phyloP scores from a whole-genome alignment of 2,113 vertebrate species.

The Gila orcuttii region DNA sequence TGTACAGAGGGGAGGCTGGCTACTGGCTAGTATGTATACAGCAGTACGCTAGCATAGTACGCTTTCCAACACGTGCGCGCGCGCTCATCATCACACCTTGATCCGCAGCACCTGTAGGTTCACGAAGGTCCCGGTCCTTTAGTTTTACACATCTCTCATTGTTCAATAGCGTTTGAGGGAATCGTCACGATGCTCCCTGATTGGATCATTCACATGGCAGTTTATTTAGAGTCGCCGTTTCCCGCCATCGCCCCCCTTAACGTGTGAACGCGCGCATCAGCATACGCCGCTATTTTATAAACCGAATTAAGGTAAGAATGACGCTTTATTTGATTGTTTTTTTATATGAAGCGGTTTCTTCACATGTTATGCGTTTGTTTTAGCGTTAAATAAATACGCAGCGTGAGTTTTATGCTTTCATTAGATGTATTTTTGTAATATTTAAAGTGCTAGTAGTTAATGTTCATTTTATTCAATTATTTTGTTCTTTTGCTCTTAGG shows the following conservation, averaged over 20 bases:
- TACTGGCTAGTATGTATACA: too few species aligned
- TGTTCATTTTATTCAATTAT: neutral
- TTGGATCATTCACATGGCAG: constrained; percentile 23
- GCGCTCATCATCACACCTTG: constrained; percentile 1
- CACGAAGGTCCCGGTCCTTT: neutral
- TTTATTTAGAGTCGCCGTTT: constrained; percentile 20
- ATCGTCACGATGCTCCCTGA: neutral
- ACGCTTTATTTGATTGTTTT: neutral
- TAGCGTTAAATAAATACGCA: neutral
- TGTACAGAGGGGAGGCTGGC: too few species aligned
- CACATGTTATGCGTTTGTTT: neutral
- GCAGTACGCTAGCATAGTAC: neutral
- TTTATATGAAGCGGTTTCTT: neutral
- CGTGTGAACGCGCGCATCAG: neutral
- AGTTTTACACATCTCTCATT: neutral
- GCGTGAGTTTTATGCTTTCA: neutral
- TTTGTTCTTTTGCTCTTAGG: too few species aligned
- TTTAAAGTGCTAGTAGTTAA: neutral
- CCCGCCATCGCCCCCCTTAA: constrained; percentile 40
- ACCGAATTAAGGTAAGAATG: constrained; percentile 20
- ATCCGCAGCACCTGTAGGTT: neutral
- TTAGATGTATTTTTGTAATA: neutral
- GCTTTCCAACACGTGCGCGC: neutral
- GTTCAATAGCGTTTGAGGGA: neutral
- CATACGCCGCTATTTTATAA: constrained; percentile 10